phyloP scores from a whole-genome alignment of 2,888 invertebrate genomes.

The Apamea sordens region DNA sequence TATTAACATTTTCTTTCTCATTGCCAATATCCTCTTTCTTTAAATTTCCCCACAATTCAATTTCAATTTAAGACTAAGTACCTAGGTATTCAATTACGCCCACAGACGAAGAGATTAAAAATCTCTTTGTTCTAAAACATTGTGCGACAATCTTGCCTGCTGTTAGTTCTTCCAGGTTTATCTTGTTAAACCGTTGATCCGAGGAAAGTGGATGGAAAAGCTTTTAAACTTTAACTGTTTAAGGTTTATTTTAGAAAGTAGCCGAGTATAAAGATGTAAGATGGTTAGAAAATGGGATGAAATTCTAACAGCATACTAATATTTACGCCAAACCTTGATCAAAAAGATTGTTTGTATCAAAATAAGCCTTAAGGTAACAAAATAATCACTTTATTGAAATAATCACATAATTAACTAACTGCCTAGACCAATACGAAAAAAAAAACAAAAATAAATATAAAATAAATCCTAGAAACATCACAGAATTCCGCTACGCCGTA shows the following conservation, averaged over 20 bases:
- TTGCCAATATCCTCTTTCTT: neutral
- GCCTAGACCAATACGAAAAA: too few species aligned
- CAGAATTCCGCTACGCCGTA: slow-evolving; percentile 6
- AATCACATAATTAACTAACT: too few species aligned
- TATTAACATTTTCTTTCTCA: neutral
- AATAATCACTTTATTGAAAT: too few species aligned
- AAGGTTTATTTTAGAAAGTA: slow-evolving; percentile 30
- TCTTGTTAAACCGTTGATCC: slow-evolving; percentile 40
- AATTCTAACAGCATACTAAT: neutral
- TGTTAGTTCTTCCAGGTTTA: slow-evolving; percentile 20
- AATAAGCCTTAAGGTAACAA: neutral
- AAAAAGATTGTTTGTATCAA: neutral
- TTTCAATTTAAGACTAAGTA: neutral
- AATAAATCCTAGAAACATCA: neutral
- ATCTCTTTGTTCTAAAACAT: slow-evolving; percentile 23
- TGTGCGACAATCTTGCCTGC: slow-evolving; percentile 12
- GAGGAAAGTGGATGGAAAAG: slow-evolving; percentile 46
- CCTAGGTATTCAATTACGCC: too few species aligned
- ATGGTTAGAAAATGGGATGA: neutral
- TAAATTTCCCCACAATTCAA: neutral
- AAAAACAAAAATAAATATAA: neutral
- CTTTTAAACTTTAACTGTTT: slow-evolving; percentile 54
- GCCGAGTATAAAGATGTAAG: neutral
- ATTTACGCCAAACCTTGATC: neutral
- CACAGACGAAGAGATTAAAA: neutral